These are phyloP conservation scores for Bombus consobrinus DNA, from an alignment of 1,140 invertebrate genomes.

Conservation along the genomic window DNA sequence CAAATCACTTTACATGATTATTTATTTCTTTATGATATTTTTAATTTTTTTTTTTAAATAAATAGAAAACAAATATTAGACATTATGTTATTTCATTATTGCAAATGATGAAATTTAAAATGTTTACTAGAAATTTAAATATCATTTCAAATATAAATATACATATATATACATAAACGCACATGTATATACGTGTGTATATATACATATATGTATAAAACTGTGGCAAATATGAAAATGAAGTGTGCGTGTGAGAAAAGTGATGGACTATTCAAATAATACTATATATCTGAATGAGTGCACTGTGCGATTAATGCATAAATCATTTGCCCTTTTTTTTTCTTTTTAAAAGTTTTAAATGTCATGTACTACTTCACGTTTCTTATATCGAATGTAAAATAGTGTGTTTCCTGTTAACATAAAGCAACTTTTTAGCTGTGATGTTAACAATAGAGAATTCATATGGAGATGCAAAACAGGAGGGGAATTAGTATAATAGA, in stretches of 20 bases:
- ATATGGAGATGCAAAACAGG: constrained; percentile 23
- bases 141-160: background rate
- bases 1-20: background rate
- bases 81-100: constrained; percentile 25
- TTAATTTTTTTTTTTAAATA: constrained; percentile 31
- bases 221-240: background rate
- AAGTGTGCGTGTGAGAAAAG: background rate
- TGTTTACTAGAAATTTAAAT: background rate
- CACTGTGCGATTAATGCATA: constrained; percentile 33
- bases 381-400: constrained; percentile 51
- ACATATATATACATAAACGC: background rate
- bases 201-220: background rate
- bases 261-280: background rate
- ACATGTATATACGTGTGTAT: background rate
- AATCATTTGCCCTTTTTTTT: background rate
- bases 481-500: constrained; percentile 33
- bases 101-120: background rate
- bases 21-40: constrained; percentile 19
- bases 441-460: constrained; percentile 60
- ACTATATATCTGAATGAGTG: constrained; percentile 23
- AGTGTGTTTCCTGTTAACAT: constrained; percentile 39
- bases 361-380: constrained; percentile 62
- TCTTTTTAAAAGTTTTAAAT: constrained; percentile 41
- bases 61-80: constrained; percentile 12
- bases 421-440: constrained; percentile 54